Base-by-base conservation (phyloP, 2,113 vertebrate species). In the Phocoena phocoena region DNA sequence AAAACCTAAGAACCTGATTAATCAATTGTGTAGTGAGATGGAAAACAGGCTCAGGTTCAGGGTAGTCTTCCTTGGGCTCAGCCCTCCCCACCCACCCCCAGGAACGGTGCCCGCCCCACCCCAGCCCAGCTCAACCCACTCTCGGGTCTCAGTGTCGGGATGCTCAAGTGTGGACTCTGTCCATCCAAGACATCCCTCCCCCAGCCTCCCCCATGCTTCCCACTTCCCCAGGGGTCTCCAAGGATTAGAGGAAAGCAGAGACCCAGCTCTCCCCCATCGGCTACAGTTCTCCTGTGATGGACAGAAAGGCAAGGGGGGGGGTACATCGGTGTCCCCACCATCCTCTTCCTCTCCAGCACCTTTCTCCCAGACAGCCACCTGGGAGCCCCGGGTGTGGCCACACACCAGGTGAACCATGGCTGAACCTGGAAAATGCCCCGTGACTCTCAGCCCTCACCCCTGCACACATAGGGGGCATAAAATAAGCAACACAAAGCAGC, bases 1-100 rank as follows among this genome's bases (percentile, higher is more conserved):
- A 97, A 96, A 98, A 65, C 86, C 93, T 88, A 80, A 3, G 2
- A 73, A 80, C 79, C 96, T 95, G 96, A 98, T 97, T 92, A 84
- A 98, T 82, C 88, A 94, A 58, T 77, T 79, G 91, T 6, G 26
- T 38, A 65, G 88, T 2, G 81, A 97, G 70, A 65, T 0, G 25
- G 63, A 36, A 62, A 91, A 50, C 5, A 21, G 77, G 44, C 80
- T 74, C 2, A 1, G 65, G n/a, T 33, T 38, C 3, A 36, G 17
- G 28, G 33, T 3, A 0, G 0, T 47, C 62, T 11, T 28, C 9
- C 2, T 11, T 25, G 13, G 7, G 62, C 47, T 82, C 41, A 15
- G 70, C 8, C 47, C 20, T 21, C 88, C 26, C 36, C 1, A 2
- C 11, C 10, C 8, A 23, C 18, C 14, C 12, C 28, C n/a, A 5